phyloP scores from a whole-genome alignment of 2,113 vertebrate genomes.

The Crotalus horridus region DNA sequence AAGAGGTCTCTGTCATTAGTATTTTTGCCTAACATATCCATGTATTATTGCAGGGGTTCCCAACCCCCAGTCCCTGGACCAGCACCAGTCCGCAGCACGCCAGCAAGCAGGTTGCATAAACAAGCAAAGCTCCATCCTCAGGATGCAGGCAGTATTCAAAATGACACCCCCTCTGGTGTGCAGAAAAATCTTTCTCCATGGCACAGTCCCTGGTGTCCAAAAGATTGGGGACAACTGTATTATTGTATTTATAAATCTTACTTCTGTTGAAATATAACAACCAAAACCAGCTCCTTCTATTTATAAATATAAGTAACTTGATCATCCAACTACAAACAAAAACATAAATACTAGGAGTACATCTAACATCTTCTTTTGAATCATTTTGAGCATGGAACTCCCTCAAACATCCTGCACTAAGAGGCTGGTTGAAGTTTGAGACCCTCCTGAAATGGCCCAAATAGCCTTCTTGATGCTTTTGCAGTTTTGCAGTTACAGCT shows the following conservation, averaged over 20 bases:
- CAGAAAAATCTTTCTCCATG: too few species aligned
- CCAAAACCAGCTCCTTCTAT: background rate
- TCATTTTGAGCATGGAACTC: background rate
- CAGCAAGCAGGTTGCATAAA: too few species aligned
- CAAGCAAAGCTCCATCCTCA: too few species aligned
- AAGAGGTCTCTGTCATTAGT: too few species aligned
- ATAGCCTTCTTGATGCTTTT: background rate
- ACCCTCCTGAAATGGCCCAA: background rate
- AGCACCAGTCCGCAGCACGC: too few species aligned
- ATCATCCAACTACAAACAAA: background rate
- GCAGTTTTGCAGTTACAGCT: background rate
- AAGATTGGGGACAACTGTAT: background rate
- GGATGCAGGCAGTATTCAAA: too few species aligned
- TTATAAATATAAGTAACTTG: background rate
- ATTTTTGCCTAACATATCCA: background rate
- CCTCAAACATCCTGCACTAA: background rate
- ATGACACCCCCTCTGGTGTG: too few species aligned
- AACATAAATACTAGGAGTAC: background rate
- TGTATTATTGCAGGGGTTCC: background rate
- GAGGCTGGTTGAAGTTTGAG: background rate
- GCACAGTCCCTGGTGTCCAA: too few species aligned
- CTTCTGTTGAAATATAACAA: background rate
- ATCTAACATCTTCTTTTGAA: background rate
- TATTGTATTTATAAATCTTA: background rate
- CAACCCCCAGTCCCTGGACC: too few species aligned